A percentile compares a stretch with the other conserved stretches of the same genome.
phyloP scores from a whole-genome alignment of 2,888 invertebrate genomes.

The Anticlea derivata region DNA sequence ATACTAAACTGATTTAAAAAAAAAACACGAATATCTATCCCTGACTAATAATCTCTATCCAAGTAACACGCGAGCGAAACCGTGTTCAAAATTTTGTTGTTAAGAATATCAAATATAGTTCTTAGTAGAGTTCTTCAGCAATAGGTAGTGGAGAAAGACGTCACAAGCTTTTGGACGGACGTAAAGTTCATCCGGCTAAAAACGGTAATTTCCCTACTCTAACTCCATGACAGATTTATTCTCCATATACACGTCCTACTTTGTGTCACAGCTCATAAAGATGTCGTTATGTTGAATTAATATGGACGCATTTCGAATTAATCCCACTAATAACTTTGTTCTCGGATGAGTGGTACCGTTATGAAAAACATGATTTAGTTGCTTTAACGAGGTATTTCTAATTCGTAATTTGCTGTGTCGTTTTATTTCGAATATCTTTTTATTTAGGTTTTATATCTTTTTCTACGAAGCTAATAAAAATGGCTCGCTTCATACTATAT shows the following conservation, averaged over 20 bases:
- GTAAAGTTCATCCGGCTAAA: conserved; percentile 1
- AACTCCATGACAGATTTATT: conserved; percentile 72
- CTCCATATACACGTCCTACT: conserved; percentile 71
- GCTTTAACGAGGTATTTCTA: conserved; percentile 34
- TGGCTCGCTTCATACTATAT: too few species aligned
- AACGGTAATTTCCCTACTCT: conserved; percentile 15
- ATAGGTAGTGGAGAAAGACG: background rate
- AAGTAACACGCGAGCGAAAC: too few species aligned
- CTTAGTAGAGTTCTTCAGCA: too few species aligned
- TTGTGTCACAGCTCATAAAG: conserved; percentile 77
- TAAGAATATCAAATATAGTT: too few species aligned
- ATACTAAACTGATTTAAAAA: too few species aligned
- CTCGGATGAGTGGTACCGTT: conserved; percentile 37
- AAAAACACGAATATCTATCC: too few species aligned
- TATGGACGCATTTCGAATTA: conserved; percentile 64
- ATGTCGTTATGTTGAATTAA: conserved; percentile 74
- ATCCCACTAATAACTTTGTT: conserved; percentile 59
- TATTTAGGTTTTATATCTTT: background rate
- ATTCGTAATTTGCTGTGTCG: conserved; percentile 20
- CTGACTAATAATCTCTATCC: too few species aligned
- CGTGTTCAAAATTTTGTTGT: too few species aligned
- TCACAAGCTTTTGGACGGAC: background rate
- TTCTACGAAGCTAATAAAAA: background rate
- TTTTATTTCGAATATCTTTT: conserved; percentile 18
- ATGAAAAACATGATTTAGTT: conserved; percentile 38